A percentile compares a stretch with the other conserved stretches of the same genome.
Conservation (phyloP, 2,113 vertebrate genomes). For the Reinhardtius hippoglossoides region DNA sequence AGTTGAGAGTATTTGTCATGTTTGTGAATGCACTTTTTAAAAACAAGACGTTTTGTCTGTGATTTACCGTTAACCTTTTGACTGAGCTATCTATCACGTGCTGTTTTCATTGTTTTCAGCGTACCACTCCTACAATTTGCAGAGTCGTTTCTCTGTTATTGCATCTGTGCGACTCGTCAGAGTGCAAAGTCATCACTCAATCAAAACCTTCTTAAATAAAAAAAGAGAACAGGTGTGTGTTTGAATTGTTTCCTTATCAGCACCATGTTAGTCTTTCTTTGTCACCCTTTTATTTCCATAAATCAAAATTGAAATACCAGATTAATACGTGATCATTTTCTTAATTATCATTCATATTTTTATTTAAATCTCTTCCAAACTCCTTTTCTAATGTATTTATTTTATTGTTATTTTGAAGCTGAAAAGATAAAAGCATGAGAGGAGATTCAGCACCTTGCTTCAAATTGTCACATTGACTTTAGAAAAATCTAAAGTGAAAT, state of each 20-base stretch:
- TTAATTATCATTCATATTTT: not conserved
- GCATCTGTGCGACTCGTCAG: slow-evolving; percentile 77
- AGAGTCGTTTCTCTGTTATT: slow-evolving; percentile 74
- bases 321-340: slow-evolving; percentile 32
- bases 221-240: slow-evolving; percentile 79
- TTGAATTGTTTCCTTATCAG: slow-evolving; percentile 67
- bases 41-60: slow-evolving; percentile 95
- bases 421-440: too few relatives aligned
- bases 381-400: too few relatives aligned
- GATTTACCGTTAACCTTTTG: slow-evolving; percentile 87
- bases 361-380: not conserved
- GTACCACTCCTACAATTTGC: slow-evolving; percentile 75
- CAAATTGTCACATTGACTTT: not conserved
- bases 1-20: slow-evolving; percentile 96
- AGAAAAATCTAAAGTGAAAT: not conserved
- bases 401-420: too few relatives aligned
- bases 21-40: slow-evolving; percentile 98
- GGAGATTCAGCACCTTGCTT: too few relatives aligned
- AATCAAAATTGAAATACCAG: slow-evolving; percentile 48
- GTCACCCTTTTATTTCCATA: slow-evolving; percentile 27
- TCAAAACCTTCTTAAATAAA: slow-evolving; percentile 84
- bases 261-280: slow-evolving; percentile 40
- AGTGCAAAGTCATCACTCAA: slow-evolving; percentile 79
- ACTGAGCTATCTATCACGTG: slow-evolving; percentile 81
- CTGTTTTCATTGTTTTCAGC: slow-evolving; percentile 78